Evolutionary conservation across 2,113 vertebrate genomes (phyloP), one percentile per base, ranked within the genome.

Genomic region (Irena cyanogastra): DNA sequence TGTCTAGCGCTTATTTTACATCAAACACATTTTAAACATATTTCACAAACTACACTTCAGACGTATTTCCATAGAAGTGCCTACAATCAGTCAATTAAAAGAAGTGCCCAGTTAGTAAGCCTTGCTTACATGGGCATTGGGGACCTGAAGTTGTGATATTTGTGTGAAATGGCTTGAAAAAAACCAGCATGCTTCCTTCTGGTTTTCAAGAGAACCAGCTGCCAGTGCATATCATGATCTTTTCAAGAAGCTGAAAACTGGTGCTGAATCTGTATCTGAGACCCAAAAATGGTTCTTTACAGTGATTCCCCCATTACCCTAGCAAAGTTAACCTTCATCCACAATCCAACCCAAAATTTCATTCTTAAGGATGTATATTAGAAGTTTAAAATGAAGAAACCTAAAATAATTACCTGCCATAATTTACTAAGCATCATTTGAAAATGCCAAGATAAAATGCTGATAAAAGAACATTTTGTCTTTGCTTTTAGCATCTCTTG

Each of bases 1-100:
- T 96, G 95, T 94, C 97, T 97, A 97, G 96, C 21, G 19, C 90
- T 97, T 98, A 98, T 97, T 97, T 97, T 98, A 98, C 96, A 98
- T 96, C 95, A 95, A 97, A 97, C 97, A 98, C 97, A 96, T 97
- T 90, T 90, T 86, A 28, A 97, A 97, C 96, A 96, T 96, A 94
- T 97, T 98, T 97, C 96, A 97, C 97, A 92, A 97, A 98, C 95
- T 97, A 97, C 69, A 83, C 91, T 97, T 97, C 96, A 96, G 96
- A 97, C 83, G 6, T 84, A 96, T 93, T 97, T 97, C 92, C 95
- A 96, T 61, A 84, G 94, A 97, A 85, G 87, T 95, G 96, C 65
- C 94, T 97, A 97, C 80, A 50, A 30, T 92, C 61, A 88, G 69
- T 97, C 94, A 88, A 78, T 94, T 97, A 80, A 96, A 96, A 97